Evolutionary conservation across 2,888 invertebrate species (phyloP), one percentile per base, ranked within the genome.

Genomic region (Folsomia candida): DNA sequence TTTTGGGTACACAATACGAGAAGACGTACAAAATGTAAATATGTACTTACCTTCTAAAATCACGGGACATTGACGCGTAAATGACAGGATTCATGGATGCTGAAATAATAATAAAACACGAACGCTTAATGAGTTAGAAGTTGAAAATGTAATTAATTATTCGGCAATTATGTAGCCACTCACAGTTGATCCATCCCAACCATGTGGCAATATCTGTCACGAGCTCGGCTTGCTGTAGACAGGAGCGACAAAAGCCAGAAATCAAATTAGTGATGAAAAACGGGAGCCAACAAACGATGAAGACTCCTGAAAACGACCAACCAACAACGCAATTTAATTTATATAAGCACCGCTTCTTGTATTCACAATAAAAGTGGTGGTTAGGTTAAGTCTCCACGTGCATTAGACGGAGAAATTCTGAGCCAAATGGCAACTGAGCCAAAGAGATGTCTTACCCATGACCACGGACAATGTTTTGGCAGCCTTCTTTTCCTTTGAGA

Each of bases 1-100:
- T n/a, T n/a, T n/a, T n/a, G n/a, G n/a, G n/a, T n/a, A n/a, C n/a
- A n/a, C n/a, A n/a, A n/a, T n/a, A n/a, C n/a, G n/a, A n/a, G n/a
- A n/a, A n/a, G n/a, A n/a, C n/a, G 20, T 6, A 54, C 22, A 68
- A 70, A 68, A 62, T 70, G 47, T 37, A 25, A 14, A 22, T 14
- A 58, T 64, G 18, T 25, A 47, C 87, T 86, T 83, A 93, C 93
- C 94, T 91, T 85, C 94, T 87, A 83, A 97, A 97, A 84, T 97
- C 97, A 81, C 94, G 88, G 86, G 95, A 96, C 91, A 97, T 97
- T 83, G 95, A 94, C n/a, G 97, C 97, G 84, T 97, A 97, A 82
- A 97, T 97, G 78, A 97, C 93, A 0, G 97, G 97, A 86, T 95
- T 95, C 94, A 95, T 95, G 24, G 65, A 65, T 14, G 65, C 65